These are phyloP conservation scores for Drosophila simulans DNA, from an alignment of 1,140 invertebrate species.

Conservation along the genomic window DNA sequence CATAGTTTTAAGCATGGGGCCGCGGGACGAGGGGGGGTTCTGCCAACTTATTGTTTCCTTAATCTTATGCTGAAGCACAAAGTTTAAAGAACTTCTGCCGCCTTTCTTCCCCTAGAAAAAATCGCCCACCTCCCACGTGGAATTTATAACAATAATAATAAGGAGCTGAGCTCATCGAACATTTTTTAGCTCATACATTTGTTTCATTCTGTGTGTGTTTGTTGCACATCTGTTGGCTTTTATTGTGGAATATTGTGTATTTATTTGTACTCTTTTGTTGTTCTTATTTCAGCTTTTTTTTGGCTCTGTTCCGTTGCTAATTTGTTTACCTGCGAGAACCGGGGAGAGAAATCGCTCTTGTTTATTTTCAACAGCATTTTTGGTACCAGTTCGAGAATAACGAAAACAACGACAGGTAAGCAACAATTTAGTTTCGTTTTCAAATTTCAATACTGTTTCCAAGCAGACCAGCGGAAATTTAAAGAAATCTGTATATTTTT, in stretches of 20 bases:
- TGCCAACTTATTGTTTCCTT: conserved; percentile 38
- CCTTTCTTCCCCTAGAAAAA: background rate
- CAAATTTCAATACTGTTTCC: conserved; percentile 55
- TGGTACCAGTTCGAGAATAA: conserved; percentile 31
- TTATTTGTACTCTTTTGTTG: conserved; percentile 45
- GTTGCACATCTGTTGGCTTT: conserved; percentile 64
- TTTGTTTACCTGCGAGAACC: conserved; percentile 70
- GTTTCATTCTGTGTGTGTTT: conserved; percentile 44
- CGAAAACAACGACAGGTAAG: conserved; percentile 35
- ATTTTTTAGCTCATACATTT: conserved; percentile 40
- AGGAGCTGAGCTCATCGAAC: conserved; percentile 73
- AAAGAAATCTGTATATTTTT: conserved; percentile 9
- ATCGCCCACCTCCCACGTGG: background rate
- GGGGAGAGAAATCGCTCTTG: conserved; percentile 25
- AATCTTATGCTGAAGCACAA: conserved; percentile 41
- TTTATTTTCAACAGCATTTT: conserved; percentile 62
- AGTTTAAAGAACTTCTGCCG: conserved; percentile 53
- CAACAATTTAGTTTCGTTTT: conserved; percentile 15
- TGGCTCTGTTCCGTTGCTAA: conserved; percentile 40
- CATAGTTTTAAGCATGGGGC: conserved; percentile 42
- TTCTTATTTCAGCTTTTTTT: conserved; percentile 39
- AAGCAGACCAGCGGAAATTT: conserved; percentile 31
- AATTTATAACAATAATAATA: conserved; percentile 64
- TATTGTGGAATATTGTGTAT: conserved; percentile 52
- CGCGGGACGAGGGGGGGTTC: background rate